Conservation (phyloP, 2,888 invertebrate species). For the Cephonodes hylas region DNA sequence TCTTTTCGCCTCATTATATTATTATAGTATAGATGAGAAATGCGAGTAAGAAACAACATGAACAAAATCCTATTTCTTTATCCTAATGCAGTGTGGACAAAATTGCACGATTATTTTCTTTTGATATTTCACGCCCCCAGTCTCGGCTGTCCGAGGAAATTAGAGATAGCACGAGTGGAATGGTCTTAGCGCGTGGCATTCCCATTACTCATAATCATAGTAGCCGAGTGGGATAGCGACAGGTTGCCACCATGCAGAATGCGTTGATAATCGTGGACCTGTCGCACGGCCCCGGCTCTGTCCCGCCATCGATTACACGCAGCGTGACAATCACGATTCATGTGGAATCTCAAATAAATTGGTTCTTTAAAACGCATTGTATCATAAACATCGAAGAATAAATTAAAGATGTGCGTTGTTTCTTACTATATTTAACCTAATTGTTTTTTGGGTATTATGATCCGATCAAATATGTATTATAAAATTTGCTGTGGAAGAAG, state of each 20-base stretch:
- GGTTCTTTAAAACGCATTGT: conserved; percentile 6
- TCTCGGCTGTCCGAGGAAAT: background rate
- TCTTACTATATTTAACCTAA: background rate
- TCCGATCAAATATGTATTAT: no score
- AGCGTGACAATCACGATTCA: conserved; percentile 49
- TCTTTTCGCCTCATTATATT: background rate
- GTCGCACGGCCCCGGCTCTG: conserved; percentile 67
- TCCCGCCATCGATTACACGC: conserved; percentile 43
- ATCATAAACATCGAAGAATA: background rate
- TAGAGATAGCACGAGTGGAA: background rate
- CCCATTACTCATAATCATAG: conserved; percentile 50
- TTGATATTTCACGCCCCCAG: background rate
- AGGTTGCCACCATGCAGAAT: conserved; percentile 68
- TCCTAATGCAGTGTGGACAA: background rate
- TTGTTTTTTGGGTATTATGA: no score
- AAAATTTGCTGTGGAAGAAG: background rate
- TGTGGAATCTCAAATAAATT: conserved; percentile 25
- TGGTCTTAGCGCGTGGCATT: conserved; percentile 52
- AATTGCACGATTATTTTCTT: background rate
- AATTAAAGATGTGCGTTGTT: background rate
- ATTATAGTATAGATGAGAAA: no score
- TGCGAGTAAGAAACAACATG: background rate
- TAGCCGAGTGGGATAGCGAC: conserved; percentile 39
- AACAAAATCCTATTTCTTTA: background rate
- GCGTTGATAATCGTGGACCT: conserved; percentile 76